Evolutionary conservation across 1,140 invertebrate species (phyloP).

Genomic region (Paraescarpia echinospica): DNA sequence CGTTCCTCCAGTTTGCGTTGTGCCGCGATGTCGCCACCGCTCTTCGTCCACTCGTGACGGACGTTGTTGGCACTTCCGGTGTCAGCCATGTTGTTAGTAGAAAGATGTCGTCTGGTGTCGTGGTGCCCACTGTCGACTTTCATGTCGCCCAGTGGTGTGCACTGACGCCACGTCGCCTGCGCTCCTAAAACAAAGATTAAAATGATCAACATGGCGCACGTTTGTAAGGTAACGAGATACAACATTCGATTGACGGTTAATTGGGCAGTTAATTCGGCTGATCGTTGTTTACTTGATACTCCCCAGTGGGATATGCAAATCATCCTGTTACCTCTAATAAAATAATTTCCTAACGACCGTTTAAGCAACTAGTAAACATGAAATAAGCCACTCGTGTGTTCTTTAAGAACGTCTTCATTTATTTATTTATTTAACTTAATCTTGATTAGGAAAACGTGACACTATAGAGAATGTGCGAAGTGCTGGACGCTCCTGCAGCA

Average conservation of each 20-base stretch:
- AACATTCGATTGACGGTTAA: neutral
- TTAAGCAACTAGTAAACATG: neutral
- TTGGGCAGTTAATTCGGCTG: neutral
- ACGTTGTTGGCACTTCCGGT: neutral
- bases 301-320: neutral
- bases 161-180: neutral
- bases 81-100: neutral
- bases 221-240: neutral
- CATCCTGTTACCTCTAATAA: neutral
- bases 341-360: neutral
- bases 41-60: neutral
- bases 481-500: no score
- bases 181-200: neutral
- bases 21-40: neutral
- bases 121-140: neutral
- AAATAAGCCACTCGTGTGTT: neutral
- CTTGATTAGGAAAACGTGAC: no score
- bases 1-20: neutral
- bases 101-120: neutral
- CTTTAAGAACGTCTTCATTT: no score
- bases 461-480: no score
- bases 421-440: no score
- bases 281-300: neutral
- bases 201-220: no score
- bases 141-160: neutral